These are phyloP conservation scores for Orthonyx spaldingii DNA, from an alignment of 2,113 vertebrate species.

Conservation along the genomic window DNA sequence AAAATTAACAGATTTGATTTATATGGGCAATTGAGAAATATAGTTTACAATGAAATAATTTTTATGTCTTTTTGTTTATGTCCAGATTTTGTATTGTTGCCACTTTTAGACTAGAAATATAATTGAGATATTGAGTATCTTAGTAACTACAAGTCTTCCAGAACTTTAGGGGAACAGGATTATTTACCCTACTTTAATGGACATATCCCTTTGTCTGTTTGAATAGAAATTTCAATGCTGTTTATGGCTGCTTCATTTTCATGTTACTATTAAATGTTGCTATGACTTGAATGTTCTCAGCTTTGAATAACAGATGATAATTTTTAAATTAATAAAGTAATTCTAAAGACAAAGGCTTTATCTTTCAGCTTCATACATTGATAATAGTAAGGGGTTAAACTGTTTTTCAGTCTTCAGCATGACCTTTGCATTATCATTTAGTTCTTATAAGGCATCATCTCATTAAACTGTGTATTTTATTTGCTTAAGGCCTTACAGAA, in stretches of 20 bases:
- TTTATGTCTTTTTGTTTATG: not conserved
- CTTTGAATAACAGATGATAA: not conserved
- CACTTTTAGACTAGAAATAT: not conserved
- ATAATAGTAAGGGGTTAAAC: not conserved
- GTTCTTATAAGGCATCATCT: not conserved
- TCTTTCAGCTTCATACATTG: not conserved
- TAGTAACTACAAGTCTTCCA: not conserved
- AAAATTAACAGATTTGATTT: not conserved
- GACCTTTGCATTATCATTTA: not conserved
- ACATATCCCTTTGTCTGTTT: not conserved
- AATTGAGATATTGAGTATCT: not conserved
- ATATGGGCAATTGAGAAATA: not conserved
- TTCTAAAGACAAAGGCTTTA: not conserved
- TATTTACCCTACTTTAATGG: not conserved
- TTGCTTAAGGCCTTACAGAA: not conserved
- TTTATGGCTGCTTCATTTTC: not conserved
- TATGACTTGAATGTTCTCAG: not conserved
- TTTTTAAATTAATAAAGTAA: not conserved
- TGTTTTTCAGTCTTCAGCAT: not conserved
- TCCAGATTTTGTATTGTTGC: not conserved
- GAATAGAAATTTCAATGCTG: not conserved
- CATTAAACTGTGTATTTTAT: not conserved
- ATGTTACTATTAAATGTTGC: not conserved
- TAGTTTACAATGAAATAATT: not conserved
- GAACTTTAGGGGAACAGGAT: not conserved